phyloP scores from a whole-genome alignment of 2,888 invertebrate species.

The Brachynemurus nebulosus region DNA sequence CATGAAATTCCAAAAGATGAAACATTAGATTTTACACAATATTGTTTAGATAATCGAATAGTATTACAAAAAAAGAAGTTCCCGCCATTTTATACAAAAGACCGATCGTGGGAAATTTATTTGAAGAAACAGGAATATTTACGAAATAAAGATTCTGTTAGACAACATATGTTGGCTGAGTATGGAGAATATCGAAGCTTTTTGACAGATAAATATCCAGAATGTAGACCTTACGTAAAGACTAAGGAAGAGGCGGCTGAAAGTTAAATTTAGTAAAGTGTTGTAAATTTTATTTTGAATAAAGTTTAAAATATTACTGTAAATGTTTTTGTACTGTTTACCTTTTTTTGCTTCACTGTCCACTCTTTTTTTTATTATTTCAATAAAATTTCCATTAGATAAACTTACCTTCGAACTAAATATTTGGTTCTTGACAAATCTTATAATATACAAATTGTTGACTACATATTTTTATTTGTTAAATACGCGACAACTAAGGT shows the following conservation, averaged over 20 bases:
- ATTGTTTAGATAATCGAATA: constrained; percentile 56
- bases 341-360: no score
- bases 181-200: constrained; percentile 63
- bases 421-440: no score
- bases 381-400: no score
- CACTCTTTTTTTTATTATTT: no score
- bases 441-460: no score
- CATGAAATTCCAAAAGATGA: constrained; percentile 50
- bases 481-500: no score
- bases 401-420: no score
- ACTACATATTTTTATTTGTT: no score
- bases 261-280: no score
- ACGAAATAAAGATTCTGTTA: constrained; percentile 57
- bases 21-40: constrained; percentile 52
- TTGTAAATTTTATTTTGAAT: no score
- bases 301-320: no score
- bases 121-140: constrained; percentile 52
- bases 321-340: no score
- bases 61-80: constrained; percentile 48
- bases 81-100: constrained; percentile 52
- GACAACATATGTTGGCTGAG: constrained; percentile 46
- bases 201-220: constrained; percentile 57
- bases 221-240: constrained; percentile 32
- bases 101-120: constrained; percentile 47
- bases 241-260: constrained; percentile 19